Base-by-base conservation (phyloP, 2,113 vertebrate genomes). In the Eublepharis macularius region DNA sequence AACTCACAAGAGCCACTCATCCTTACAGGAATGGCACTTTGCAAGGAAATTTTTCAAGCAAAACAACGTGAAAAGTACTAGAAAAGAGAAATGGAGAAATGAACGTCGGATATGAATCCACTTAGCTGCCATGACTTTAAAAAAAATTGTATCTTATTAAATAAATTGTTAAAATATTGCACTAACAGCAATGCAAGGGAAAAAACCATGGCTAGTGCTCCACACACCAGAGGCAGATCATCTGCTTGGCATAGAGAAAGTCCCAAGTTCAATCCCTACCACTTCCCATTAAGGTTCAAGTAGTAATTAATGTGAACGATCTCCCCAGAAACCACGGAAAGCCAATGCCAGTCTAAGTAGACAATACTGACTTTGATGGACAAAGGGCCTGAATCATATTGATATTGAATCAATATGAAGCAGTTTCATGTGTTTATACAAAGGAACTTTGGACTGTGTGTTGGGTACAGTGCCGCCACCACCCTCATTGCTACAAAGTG, bases 11-110 rank as follows among this genome's bases (percentile, higher is more conserved):
- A 91, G 92, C 89, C 87, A 81, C 90, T 91, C 84, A 89, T 88
- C 90, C 87, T 85, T 88, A 94, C 85, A 87, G 94, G 94, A 94
- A 94, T 79, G 93, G 66, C 83, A 89, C 69, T 89, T 90, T 91
- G 87, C 72, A 89, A 91, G n/a, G 88, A 87, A 73, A 10, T 68
- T 85, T 87, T 75, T 93, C 78, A 91, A 88, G 89, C 89, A 94
- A 94, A 93, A 93, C 91, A 91, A 93, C 91, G 83, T 87, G 79
- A 87, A 78, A 57, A 91, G 68, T 85, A 88, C 91, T 76, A 85
- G 6, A 80, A 81, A 84, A 93, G 86, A 88, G 87, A 95, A 93
- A 93, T 39, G 72, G 88, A 86, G 86, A 87, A 91, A 94, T 85
- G 91, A 89, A 93, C 90, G 88, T 14, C 86, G 21, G 75, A 70